Percentiles rank a stretch among this genome's conserved stretches.
Evolutionary conservation across 1,140 invertebrate species (phyloP).

Genomic region (Tetragnatha versicolor): DNA sequence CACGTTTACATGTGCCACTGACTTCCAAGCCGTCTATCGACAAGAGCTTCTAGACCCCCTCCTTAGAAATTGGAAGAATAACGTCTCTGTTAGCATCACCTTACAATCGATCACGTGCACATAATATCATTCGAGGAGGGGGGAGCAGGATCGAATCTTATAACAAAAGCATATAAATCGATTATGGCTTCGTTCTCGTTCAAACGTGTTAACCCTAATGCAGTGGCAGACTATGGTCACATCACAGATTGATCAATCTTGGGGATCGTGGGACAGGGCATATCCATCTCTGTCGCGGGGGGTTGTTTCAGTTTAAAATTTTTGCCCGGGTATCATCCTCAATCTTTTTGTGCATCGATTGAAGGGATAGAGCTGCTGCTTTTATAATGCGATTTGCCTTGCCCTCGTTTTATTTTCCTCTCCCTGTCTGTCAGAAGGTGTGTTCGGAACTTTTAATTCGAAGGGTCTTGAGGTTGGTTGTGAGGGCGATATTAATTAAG

Average conservation of each 20-base stretch:
- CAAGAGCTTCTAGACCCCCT: background rate
- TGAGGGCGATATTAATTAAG: too few species aligned
- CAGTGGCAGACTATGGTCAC: conserved; percentile 34
- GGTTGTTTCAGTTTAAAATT: conserved; percentile 43
- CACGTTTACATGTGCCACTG: conserved; percentile 14
- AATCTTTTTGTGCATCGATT: conserved; percentile 1
- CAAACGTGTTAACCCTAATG: conserved; percentile 15
- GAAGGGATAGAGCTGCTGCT: background rate
- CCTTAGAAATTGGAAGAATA: conserved; percentile 31
- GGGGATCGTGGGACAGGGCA: background rate
- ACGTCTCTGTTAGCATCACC: conserved; percentile 10
- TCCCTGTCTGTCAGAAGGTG: too few species aligned
- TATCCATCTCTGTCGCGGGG: conserved; percentile 31
- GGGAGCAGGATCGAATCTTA: conserved; percentile 7
- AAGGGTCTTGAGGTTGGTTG: too few species aligned
- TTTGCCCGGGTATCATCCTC: background rate
- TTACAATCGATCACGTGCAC: conserved; percentile 19
- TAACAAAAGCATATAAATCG: conserved; percentile 35
- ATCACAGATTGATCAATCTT: conserved; percentile 42
- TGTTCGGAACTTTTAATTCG: too few species aligned
- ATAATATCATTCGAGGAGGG: conserved; percentile 4
- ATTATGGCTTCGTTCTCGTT: conserved; percentile 1
- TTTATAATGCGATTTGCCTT: conserved; percentile 30
- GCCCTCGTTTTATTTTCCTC: background rate
- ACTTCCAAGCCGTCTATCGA: conserved; percentile 10